Conservation (phyloP, 2,797 vertebrate genomes). For the Coendou prehensilis region DNA sequence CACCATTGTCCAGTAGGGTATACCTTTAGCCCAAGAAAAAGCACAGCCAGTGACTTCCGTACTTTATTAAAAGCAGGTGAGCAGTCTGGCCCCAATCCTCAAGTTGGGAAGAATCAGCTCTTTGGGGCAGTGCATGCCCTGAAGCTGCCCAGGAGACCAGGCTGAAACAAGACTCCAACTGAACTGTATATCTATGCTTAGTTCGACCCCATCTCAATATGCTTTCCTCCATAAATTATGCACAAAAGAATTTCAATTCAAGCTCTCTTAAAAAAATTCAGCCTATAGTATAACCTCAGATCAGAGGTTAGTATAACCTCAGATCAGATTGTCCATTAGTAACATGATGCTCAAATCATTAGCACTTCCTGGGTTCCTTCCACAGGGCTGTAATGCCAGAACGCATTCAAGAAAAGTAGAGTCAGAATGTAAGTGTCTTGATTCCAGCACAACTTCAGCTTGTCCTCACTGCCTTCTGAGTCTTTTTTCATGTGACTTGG, state of each 20-base stretch:
- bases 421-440: neutral
- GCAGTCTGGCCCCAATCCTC: neutral
- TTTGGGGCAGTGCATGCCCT: neutral
- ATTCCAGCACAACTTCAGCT: neutral
- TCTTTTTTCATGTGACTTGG: too few species aligned
- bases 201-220: neutral
- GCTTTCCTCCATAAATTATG: neutral
- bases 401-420: neutral
- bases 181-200: neutral
- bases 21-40: neutral
- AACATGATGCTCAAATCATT: neutral
- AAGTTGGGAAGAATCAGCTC: too few species aligned
- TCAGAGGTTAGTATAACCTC: neutral
- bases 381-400: neutral
- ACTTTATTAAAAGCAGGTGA: neutral
- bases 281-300: too few species aligned
- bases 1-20: neutral
- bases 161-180: neutral
- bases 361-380: neutral
- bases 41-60: neutral
- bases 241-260: neutral
- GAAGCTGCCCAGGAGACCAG: neutral
- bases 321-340: neutral
- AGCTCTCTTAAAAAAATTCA: neutral
- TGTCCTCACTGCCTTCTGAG: too few species aligned